Percentiles rank a stretch among this genome's conserved stretches.
These are phyloP conservation scores for Rotaria macrura DNA, from an alignment of 2,888 invertebrate species.

Conservation along the genomic window DNA sequence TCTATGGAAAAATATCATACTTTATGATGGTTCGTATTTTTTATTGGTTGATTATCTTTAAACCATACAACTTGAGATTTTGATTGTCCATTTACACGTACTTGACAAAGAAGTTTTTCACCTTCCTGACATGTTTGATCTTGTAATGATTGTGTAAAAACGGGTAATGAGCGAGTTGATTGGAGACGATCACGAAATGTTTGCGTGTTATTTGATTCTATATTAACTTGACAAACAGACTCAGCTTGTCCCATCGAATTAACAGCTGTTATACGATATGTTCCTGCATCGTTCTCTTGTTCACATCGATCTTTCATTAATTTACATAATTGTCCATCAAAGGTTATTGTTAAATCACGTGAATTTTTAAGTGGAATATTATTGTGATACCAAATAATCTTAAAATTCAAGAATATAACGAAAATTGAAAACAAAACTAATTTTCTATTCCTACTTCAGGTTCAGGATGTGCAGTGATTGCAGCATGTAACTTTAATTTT, in stretches of 20 bases:
- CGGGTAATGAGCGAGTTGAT: neutral
- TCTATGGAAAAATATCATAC: constrained; percentile 43
- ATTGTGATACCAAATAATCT: constrained; percentile 68
- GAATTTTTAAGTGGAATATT: constrained; percentile 71
- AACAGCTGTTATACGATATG: neutral
- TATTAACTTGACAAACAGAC: neutral
- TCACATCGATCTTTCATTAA: constrained; percentile 60
- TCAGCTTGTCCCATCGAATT: constrained; percentile 18
- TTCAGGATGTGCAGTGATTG: constrained; percentile 43
- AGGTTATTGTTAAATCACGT: constrained; percentile 66
- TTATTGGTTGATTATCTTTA: constrained; percentile 63
- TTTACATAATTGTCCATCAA: constrained; percentile 64
- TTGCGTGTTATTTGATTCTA: neutral
- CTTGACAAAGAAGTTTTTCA: constrained; percentile 47
- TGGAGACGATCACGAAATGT: neutral
- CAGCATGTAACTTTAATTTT: neutral
- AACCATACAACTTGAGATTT: constrained; percentile 63
- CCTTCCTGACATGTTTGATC: constrained; percentile 36
- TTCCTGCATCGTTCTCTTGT: constrained; percentile 45
- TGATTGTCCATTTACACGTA: constrained; percentile 46
- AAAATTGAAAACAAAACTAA: neutral
- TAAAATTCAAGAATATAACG: constrained; percentile 28
- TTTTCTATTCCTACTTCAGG: constrained; percentile 45
- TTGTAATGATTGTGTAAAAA: constrained; percentile 10
- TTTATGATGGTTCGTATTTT: constrained; percentile 56